Evolutionary conservation across 2,113 vertebrate genomes (phyloP), one percentile per base, ranked within the genome.

Genomic region (Lathamus discolor): DNA sequence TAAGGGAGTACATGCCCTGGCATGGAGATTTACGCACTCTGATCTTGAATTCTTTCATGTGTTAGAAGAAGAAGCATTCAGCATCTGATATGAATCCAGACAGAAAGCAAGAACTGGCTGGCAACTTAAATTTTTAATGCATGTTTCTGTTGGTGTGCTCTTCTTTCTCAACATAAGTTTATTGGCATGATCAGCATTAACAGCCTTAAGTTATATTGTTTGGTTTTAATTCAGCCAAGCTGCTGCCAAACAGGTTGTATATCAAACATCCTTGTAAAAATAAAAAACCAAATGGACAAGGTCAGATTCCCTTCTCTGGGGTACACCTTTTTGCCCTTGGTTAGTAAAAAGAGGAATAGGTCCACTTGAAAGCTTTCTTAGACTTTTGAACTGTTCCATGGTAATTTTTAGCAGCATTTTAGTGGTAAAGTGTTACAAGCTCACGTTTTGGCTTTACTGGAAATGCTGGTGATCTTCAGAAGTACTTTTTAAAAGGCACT

Each of bases 141-240:
- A 12, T 2, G 2, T 44, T 63, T 74, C 39, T 48, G 18, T 9
- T 39, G 18, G 6, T 2, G 0, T 5, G 3, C 35, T 68, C 81
- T 86, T 67, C 54, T 86, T 66, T 39, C 33, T 78, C 61, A 41
- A 2, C 29, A 19, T 62, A 20, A 24, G 14, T 70, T 90, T 77
- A 81, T 89, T 78, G 64, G 9, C n/a, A 62, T 6, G 4, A 46
- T 69, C 76, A 86, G 2, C n/a, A 55, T 67, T 88, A 88, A 35
- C 10, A 43, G 13, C 19, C 23, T 22, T 13, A 83, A 80, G 33
- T 57, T 15, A 27, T 77, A 23, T 5, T 83, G 14, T 54, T 88
- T 80, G 49, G 3, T 86, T 81, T 75, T 54, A 86, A 54, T 81
- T 72, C 28, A 78, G 43, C 31, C n/a, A 80, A 80, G 49, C 6